Base-by-base conservation (phyloP, 2,113 vertebrate species). In the Lanius collurio region DNA sequence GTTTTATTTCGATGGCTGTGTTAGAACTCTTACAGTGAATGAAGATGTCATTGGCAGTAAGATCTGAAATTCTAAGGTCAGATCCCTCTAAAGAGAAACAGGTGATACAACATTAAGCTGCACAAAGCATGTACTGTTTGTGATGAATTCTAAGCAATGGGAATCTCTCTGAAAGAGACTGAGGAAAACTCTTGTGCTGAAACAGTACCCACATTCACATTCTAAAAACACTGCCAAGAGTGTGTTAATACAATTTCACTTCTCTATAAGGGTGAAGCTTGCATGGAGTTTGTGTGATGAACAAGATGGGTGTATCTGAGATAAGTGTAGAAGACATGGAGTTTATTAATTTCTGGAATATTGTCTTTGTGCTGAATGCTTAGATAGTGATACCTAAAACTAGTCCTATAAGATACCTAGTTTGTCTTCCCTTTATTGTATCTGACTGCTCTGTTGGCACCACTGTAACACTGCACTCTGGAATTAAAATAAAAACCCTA, bases 121-220 rank as follows among this genome's bases (percentile, higher is more conserved):
- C 16, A 75, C 18, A 64, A 30, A 39, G 57, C 7, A 10, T 35
- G 68, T 97, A 92, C 98, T 98, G 98, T 98, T 94, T 10, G 77
- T 99, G 98, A 99, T 99, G 98, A 90, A 90, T 67, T 89, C 95
- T 93, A 95, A 98, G 85, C 95, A 98, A 97, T 99, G 99, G 99
- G 99, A 99, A 99, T 99, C 99, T 99, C 99, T 99, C 99, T 98
- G 99, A 99, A 95, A 96, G 95, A 98, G 83, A 83, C 62, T 99
- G 99, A 98, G 97, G 98, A 98, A 2, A 75, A 62, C 63, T 96
- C 49, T 94, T 92, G 31, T 28, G 55, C 99, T 99, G 99, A 99
- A 98, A 96, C 98, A 97, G 99, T 98, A 74, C 82, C 8, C 1
- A 1, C 18, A 20, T 41, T 74, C 15, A n/a, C 7, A 22, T 42